Conservation (phyloP, 2,888 invertebrate species). For the Auanema freiburgensis region DNA sequence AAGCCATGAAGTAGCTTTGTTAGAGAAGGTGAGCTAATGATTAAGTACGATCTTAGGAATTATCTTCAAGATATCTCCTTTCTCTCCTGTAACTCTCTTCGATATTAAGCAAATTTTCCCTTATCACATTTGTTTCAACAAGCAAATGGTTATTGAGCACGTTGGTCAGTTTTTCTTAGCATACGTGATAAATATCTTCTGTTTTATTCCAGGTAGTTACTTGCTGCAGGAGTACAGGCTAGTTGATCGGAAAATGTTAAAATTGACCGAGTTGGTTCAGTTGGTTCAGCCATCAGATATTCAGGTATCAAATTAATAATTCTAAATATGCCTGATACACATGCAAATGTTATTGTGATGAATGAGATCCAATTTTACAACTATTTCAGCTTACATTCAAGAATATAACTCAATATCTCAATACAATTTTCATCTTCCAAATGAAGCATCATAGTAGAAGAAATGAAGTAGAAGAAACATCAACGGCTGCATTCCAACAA, state of each 20-base stretch:
- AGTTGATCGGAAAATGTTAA: slow-evolving; percentile 50
- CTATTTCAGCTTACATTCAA: slow-evolving; percentile 52
- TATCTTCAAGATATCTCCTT: not conserved
- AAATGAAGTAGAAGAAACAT: slow-evolving; percentile 39
- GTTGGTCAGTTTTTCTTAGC: slow-evolving; percentile 38
- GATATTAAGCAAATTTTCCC: slow-evolving; percentile 55
- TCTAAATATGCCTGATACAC: slow-evolving; percentile 7
- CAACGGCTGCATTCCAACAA: slow-evolving; percentile 38
- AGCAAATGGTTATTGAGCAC: slow-evolving; percentile 58
- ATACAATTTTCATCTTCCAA: slow-evolving; percentile 60
- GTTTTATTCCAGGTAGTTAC: slow-evolving; percentile 35
- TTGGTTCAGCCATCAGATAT: slow-evolving; percentile 58
- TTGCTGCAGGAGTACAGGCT: slow-evolving; percentile 51
- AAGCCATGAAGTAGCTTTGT: not conserved
- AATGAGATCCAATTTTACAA: not conserved
- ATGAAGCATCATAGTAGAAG: slow-evolving; percentile 46
- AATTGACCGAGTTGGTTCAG: slow-evolving; percentile 55
- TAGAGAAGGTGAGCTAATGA: not conserved
- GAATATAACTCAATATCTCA: slow-evolving; percentile 52
- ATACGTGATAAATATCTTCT: not conserved
- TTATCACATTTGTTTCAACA: slow-evolving; percentile 60
- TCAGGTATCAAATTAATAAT: slow-evolving; percentile 26
- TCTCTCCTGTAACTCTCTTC: slow-evolving; percentile 24
- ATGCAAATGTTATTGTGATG: not conserved
- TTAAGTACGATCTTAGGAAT: not conserved